Evolutionary conservation across 2,888 invertebrate species (phyloP).

Genomic region (Acrobasis consociella): DNA sequence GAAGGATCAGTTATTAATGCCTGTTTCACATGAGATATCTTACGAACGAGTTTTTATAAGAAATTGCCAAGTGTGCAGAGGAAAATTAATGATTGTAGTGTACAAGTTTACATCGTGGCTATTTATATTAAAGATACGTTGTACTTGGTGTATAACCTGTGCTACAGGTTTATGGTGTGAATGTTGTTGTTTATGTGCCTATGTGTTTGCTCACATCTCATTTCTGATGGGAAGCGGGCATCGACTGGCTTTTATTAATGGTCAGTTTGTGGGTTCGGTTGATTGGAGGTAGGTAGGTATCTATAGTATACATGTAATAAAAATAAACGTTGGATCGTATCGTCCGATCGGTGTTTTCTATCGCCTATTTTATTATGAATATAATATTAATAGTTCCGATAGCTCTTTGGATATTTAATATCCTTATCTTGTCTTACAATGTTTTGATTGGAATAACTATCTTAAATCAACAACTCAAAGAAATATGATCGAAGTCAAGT

Average conservation of each 20-base stretch:
- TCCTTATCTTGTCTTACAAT: constrained; percentile 5
- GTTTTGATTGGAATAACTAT: constrained; percentile 1
- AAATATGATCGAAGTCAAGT: not conserved
- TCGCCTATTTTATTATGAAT: constrained; percentile 14
- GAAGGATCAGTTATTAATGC: constrained; percentile 42
- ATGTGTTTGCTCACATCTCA: constrained; percentile 38
- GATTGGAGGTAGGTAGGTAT: constrained; percentile 42
- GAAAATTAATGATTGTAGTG: constrained; percentile 57
- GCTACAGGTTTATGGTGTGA: constrained; percentile 51
- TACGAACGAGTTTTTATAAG: constrained; percentile 61
- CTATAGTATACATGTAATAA: constrained; percentile 22
- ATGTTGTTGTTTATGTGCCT: constrained; percentile 40
- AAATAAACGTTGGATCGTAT: constrained; percentile 17
- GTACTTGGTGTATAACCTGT: constrained; percentile 36
- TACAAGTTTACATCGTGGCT: constrained; percentile 26
- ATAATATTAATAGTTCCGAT: constrained; percentile 7
- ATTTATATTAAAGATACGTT: constrained; percentile 30
- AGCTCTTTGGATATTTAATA: constrained; percentile 9
- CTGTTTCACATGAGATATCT: constrained; percentile 43
- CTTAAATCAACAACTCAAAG: not conserved
- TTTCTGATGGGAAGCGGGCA: constrained; percentile 43
- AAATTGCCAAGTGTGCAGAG: constrained; percentile 54
- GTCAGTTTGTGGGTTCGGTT: constrained; percentile 35
- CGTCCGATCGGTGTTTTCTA: constrained; percentile 16
- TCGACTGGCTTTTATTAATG: constrained; percentile 42